phyloP scores from a whole-genome alignment of 2,113 vertebrate genomes.

The Misgurnus mizolepis region DNA sequence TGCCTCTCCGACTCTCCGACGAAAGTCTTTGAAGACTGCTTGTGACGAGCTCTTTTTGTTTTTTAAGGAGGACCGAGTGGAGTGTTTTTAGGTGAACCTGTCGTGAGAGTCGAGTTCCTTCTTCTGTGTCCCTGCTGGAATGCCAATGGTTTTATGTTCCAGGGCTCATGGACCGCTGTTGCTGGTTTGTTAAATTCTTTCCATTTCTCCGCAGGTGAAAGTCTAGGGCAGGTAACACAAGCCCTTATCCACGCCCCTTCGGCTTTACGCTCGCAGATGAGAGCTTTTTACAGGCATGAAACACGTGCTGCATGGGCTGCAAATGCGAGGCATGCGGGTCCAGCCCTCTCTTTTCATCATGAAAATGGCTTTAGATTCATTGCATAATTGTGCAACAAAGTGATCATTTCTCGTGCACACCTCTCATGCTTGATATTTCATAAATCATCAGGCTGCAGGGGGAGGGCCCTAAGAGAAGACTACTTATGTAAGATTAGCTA shows the following conservation, averaged over 20 bases:
- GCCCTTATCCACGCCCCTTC: constrained; percentile 67
- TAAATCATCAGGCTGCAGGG: background rate
- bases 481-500: background rate
- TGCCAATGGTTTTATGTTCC: constrained; percentile 48
- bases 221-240: constrained; percentile 72
- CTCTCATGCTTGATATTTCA: constrained; percentile 21
- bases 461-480: background rate
- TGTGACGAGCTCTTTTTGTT: constrained; percentile 35
- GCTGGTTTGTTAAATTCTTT: constrained; percentile 63
- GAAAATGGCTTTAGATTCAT: constrained; percentile 17
- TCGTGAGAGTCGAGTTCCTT: constrained; percentile 62
- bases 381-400: constrained; percentile 23
- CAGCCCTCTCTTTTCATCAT: constrained; percentile 24
- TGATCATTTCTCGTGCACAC: background rate
- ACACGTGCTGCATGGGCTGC: constrained; percentile 6
- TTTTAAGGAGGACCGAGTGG: constrained; percentile 48
- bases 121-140: constrained; percentile 53
- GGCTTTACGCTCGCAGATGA: constrained; percentile 29
- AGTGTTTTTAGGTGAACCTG: constrained; percentile 61
- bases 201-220: constrained; percentile 64
- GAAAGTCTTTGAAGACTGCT: constrained; percentile 1
- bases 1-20: constrained; percentile 44
- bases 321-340: background rate
- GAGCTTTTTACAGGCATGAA: background rate
- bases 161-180: constrained; percentile 40